A percentile compares a stretch with the other conserved stretches of the same genome.
Evolutionary conservation across 2,113 vertebrate genomes (phyloP).

Genomic region (Anser brachyrhynchus): DNA sequence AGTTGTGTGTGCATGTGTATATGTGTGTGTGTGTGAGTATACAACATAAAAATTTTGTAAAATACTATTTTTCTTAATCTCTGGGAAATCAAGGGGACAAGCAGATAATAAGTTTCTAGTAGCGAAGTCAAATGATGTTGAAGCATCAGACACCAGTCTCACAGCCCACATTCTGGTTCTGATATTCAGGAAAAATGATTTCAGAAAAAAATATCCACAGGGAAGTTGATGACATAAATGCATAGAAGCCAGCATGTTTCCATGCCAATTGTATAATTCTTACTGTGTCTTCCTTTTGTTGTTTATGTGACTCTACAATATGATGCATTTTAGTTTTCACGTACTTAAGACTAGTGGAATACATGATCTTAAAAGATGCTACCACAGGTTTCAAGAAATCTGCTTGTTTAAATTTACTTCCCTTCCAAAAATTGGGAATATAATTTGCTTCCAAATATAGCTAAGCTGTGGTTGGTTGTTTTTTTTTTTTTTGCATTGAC

Average conservation of each 20-base stretch:
- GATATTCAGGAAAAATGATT: background rate
- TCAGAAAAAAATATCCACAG: background rate
- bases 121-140: background rate
- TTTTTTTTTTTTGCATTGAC: background rate
- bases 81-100: background rate
- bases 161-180: background rate
- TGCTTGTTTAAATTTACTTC: background rate
- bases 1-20: background rate
- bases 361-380: background rate
- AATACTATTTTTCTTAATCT: background rate
- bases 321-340: background rate
- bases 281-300: background rate
- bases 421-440: background rate
- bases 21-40: background rate
- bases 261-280: background rate
- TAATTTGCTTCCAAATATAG: background rate
- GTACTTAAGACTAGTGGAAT: background rate
- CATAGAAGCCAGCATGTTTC: background rate
- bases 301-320: background rate
- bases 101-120: background rate
- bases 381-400: background rate
- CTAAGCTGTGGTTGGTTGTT: background rate
- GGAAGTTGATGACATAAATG: background rate
- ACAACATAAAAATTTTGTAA: background rate
- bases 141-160: background rate